These are phyloP conservation scores for Rhinopithecus roxellana DNA, from an alignment of 2,113 vertebrate genomes.

Conservation along the genomic window DNA sequence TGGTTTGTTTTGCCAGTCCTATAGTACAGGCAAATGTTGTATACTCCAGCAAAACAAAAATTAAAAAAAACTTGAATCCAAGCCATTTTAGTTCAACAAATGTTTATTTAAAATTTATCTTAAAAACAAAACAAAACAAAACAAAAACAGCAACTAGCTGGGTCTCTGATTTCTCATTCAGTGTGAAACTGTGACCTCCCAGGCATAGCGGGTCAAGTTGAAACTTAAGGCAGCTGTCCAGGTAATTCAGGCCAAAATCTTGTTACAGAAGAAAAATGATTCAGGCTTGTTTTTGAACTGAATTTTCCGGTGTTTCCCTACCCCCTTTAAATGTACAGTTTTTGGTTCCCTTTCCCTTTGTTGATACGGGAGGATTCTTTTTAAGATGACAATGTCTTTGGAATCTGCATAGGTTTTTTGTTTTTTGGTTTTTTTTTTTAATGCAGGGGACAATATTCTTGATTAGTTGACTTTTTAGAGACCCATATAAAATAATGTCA, in stretches of 20 bases:
- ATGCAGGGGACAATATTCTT: background rate
- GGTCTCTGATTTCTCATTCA: background rate
- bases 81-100: background rate
- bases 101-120: constrained; percentile 48
- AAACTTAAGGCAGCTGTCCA: background rate
- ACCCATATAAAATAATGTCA: constrained; percentile 17
- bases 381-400: background rate
- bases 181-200: background rate
- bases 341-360: background rate
- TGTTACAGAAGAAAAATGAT: background rate
- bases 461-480: constrained; percentile 26
- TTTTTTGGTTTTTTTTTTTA: background rate
- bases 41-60: background rate
- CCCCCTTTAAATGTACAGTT: background rate
- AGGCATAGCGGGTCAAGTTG: background rate
- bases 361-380: constrained; percentile 10
- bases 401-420: background rate
- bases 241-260: background rate
- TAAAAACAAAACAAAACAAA: background rate
- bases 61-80: background rate
- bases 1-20: background rate
- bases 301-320: background rate
- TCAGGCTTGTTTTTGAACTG: constrained; percentile 11
- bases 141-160: background rate
- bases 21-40: background rate